Conservation (phyloP, 2,797 vertebrate species). For the Bradypodion ventrale region DNA sequence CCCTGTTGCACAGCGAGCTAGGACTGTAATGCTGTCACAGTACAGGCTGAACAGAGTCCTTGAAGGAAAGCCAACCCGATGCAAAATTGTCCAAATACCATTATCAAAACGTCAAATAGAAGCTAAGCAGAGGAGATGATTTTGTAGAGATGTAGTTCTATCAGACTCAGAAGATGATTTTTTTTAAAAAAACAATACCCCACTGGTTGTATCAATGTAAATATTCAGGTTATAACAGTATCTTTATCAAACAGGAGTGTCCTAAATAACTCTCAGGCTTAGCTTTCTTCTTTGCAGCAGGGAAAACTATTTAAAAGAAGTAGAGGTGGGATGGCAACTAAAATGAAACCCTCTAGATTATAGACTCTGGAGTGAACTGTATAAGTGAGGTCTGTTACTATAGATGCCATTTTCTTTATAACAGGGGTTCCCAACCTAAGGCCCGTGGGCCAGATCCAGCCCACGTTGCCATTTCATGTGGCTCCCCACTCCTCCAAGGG, state of each 20-base stretch:
- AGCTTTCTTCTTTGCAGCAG: not conserved
- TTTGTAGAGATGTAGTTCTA: not conserved
- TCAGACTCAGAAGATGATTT: not conserved
- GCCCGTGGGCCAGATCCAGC: no score
- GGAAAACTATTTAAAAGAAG: not conserved
- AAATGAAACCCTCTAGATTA: no score
- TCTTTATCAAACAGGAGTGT: not conserved
- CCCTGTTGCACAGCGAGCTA: not conserved
- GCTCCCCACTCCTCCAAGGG: no score
- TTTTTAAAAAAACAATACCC: not conserved
- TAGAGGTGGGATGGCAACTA: not conserved
- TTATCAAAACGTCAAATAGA: not conserved
- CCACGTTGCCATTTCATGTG: no score
- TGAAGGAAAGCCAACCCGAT: not conserved
- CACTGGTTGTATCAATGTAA: no score
- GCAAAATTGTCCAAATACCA: not conserved
- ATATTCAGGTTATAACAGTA: not conserved
- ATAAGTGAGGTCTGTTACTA: no score
- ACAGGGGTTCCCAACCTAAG: no score
- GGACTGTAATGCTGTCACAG: not conserved
- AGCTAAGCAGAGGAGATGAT: not conserved
- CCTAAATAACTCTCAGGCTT: not conserved
- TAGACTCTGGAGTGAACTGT: no score
- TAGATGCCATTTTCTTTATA: no score
- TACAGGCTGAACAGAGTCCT: conserved; percentile 2